phyloP scores from a whole-genome alignment of 1,140 invertebrate genomes.

The Anoplolepis gracilipes region DNA sequence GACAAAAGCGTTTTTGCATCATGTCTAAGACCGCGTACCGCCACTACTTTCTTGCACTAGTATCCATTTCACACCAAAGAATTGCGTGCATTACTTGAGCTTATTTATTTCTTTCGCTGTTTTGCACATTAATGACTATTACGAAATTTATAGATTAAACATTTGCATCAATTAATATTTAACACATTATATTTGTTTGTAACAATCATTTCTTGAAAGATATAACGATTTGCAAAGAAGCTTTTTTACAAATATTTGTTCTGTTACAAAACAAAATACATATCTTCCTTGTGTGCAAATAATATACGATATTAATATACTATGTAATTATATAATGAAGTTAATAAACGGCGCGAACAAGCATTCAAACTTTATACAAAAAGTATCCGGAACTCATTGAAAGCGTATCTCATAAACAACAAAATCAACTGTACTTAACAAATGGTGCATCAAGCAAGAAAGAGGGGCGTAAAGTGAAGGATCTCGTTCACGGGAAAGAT shows the following conservation, averaged over 20 bases:
- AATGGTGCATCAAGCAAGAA: constrained; percentile 27
- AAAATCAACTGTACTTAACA: constrained; percentile 30
- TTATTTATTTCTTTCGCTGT: neutral
- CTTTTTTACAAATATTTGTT: neutral
- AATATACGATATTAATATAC: neutral
- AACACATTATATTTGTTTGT: neutral
- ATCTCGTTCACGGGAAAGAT: constrained; percentile 63
- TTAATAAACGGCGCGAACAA: neutral
- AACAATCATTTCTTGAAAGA: neutral
- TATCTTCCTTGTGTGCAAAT: neutral
- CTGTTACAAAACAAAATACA: neutral
- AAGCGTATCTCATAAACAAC: constrained; percentile 15
- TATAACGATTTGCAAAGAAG: neutral
- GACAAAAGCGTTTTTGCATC: constrained; percentile 59
- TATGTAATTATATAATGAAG: neutral
- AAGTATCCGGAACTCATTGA: neutral
- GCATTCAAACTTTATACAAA: neutral
- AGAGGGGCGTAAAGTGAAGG: constrained; percentile 55
- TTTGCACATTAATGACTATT: neutral
- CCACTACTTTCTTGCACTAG: constrained; percentile 8
- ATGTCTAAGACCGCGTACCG: neutral
- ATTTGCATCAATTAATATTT: too few species aligned
- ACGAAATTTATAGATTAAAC: neutral
- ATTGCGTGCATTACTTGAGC: neutral
- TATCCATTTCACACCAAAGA: constrained; percentile 9